Evolutionary conservation across 2,797 vertebrate species (phyloP).

Genomic region (Mionectes olivaceus): DNA sequence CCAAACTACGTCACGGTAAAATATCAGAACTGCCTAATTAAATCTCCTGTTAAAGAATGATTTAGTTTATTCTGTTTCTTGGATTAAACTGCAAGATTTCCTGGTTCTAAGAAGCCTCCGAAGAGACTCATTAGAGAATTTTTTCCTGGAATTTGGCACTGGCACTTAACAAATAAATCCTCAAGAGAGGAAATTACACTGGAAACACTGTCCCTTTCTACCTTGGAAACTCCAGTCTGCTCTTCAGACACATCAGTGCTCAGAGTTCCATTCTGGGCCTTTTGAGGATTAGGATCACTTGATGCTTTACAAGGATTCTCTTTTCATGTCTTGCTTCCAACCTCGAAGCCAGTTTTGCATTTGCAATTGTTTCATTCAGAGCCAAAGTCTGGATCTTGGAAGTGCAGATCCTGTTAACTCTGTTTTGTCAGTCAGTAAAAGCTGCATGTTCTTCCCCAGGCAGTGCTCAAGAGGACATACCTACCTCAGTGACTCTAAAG

Average conservation of each 20-base stretch:
- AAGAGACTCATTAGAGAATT: not conserved
- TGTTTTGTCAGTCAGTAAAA: not conserved
- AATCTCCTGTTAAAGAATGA: not conserved
- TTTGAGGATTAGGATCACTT: not conserved
- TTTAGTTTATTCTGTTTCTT: not conserved
- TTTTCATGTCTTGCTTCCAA: not conserved
- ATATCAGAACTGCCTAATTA: not conserved
- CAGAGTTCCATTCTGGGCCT: not conserved
- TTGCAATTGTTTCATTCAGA: not conserved
- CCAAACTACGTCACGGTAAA: accelerated
- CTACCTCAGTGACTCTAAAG: not conserved
- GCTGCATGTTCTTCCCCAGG: not conserved
- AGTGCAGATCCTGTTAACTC: not conserved
- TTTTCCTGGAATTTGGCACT: not conserved
- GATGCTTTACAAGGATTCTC: not conserved
- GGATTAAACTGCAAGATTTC: not conserved
- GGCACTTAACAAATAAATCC: not conserved
- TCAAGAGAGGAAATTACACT: not conserved
- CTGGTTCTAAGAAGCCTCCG: not conserved
- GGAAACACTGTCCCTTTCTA: not conserved
- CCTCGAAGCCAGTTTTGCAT: not conserved
- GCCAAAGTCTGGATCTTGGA: not conserved
- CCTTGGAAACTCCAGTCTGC: not conserved
- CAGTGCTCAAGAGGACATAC: not conserved
- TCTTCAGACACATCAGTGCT: not conserved